Evolutionary conservation across 2,113 vertebrate genomes (phyloP), one percentile per base, ranked within the genome.

Genomic region (Gopherus evgoodei): DNA sequence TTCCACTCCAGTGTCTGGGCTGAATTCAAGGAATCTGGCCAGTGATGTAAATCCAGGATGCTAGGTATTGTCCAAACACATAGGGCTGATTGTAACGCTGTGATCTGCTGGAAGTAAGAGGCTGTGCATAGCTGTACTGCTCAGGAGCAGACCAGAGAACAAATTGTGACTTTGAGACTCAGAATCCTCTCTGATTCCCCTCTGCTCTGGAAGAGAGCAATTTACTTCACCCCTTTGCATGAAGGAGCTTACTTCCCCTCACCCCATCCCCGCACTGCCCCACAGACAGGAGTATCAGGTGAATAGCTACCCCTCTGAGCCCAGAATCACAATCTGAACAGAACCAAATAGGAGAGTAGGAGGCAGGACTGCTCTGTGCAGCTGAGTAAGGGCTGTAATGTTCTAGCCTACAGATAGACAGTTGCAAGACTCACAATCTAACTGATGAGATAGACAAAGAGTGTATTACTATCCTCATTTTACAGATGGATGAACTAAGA

Each of bases 191-290:
- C 52, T 59, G 10, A 12, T 52, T 92, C 14, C 44, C 62, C 25
- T n/a, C 69, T 72, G 19, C 65, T 75, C 83, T 31, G 65, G 80
- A 6, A 25, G 13, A 27, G 12, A 86, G 38, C 84, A 84, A 79
- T 87, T 84, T 44, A 17, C 29, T 4, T 13, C 52, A 84, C 52
- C 81, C 22, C 52, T 87, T 69, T n/a, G 11, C 17, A 3, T 50
- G 31, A 17, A 59, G 14, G 16, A 72, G n/a, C 57, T 50, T 56
- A n/a, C 35, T 17, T 9, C 10, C 5, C 9, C 19, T 57, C 52
- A 22, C 42, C 11, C 31, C 0, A 0, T 69, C 19, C 3, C 3
- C 3, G 54, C 8, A 11, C 8, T 47, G 59, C 25, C 19, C 38
- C 19, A 65, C 82, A 90, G 65, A 22, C 0, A 8, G 35, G 44